Conservation (phyloP, 2,888 invertebrate genomes). For the Ormyrus labotus region DNA sequence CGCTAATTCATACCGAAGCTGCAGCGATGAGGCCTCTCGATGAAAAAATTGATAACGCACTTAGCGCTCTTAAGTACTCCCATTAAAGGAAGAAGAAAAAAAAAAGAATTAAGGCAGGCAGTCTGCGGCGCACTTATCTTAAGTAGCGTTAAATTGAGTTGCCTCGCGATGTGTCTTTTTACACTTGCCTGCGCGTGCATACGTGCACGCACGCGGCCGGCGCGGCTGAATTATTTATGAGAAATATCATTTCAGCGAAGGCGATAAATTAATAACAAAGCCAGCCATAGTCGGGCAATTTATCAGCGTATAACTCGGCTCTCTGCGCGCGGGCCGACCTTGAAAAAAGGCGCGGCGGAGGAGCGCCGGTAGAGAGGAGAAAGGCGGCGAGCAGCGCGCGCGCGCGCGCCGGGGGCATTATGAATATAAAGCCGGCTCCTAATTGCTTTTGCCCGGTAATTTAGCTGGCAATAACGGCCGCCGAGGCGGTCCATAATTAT, state of each 20-base stretch:
- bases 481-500: constrained; percentile 72
- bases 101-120: constrained; percentile 8
- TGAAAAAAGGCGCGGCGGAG: constrained; percentile 47
- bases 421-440: constrained; percentile 68
- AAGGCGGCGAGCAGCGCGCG: not conserved
- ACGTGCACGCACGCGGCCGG: not conserved
- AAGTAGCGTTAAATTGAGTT: constrained; percentile 21
- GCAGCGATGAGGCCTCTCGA: not conserved
- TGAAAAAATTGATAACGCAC: constrained; percentile 14
- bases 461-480: constrained; percentile 69
- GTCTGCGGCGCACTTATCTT: constrained; percentile 16
- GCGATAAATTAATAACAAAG: constrained; percentile 50
- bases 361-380: constrained; percentile 13
- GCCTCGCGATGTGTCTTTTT: not conserved
- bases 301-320: constrained; percentile 42
- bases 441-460: constrained; percentile 71
- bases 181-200: not conserved
- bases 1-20: too few species aligned
- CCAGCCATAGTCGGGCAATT: constrained; percentile 33
- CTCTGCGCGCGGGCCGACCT: constrained; percentile 27
- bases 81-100: not conserved
- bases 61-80: not conserved
- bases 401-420: constrained; percentile 61
- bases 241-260: constrained; percentile 39
- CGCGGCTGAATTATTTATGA: constrained; percentile 40